These are phyloP conservation scores for Rhabdomys dilectus DNA, from an alignment of 2,113 vertebrate species.

Conservation along the genomic window DNA sequence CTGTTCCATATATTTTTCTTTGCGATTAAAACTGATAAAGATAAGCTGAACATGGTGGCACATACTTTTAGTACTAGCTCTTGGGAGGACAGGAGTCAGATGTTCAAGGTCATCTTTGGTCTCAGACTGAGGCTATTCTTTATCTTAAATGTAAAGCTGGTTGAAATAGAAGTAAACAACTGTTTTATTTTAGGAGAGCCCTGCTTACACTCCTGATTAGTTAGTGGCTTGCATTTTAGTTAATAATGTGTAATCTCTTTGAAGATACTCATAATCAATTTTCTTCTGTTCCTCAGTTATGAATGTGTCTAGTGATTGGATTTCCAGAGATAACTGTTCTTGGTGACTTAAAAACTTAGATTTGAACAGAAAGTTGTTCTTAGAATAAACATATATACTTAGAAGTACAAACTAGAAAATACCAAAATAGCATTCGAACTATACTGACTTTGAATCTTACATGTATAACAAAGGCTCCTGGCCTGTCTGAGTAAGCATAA, in stretches of 20 bases:
- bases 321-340: constrained; percentile 20
- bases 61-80: neutral
- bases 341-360: neutral
- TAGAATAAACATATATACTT: neutral
- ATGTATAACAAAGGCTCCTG: neutral
- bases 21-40: constrained; percentile 36
- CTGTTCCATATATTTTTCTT: neutral
- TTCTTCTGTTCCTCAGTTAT: neutral
- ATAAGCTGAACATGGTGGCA: neutral
- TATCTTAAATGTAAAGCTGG: neutral
- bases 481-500: constrained; percentile 14
- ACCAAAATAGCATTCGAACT: neutral
- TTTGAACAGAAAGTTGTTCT: constrained; percentile 32
- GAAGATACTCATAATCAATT: neutral
- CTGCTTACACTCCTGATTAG: neutral
- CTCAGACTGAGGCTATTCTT: neutral
- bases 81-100: neutral
- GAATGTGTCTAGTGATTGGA: neutral
- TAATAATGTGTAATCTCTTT: neutral
- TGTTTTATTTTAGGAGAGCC: neutral
- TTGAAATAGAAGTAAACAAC: neutral
- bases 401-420: neutral
- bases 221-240: constrained; percentile 16
- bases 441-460: neutral
- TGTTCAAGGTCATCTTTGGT: neutral